These are phyloP conservation scores for Spinus olivaceus DNA, from an alignment of 2,797 vertebrate species.

Conservation along the genomic window DNA sequence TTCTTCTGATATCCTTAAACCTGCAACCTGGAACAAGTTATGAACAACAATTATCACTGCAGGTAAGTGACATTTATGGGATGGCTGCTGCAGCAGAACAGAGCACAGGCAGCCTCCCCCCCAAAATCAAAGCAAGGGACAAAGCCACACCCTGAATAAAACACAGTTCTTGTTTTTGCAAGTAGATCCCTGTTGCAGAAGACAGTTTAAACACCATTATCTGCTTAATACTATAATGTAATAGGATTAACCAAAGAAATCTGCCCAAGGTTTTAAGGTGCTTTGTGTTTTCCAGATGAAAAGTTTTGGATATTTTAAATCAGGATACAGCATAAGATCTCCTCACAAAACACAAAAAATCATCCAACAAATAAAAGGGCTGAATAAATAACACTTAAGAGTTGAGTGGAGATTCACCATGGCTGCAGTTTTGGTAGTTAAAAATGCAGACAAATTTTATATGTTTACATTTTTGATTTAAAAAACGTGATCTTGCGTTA, in stretches of 20 bases:
- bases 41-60: neutral
- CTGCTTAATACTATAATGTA: neutral
- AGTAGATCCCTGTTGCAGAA: neutral
- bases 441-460: neutral
- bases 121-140: neutral
- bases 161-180: neutral
- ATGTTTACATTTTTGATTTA: neutral
- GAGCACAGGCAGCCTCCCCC: neutral
- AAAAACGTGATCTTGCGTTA: neutral
- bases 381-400: neutral
- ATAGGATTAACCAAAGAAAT: neutral
- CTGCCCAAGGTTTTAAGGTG: neutral
- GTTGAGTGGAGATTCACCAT: neutral
- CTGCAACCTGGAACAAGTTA: conserved; percentile 80
- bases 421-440: neutral
- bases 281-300: neutral
- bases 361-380: neutral
- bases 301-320: neutral
- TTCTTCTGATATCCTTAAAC: conserved; percentile 88
- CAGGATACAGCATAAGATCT: neutral
- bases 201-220: neutral
- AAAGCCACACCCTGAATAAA: neutral
- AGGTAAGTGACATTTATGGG: neutral
- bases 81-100: neutral
- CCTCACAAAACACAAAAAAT: neutral